Conservation (phyloP, 2,113 vertebrate genomes). For the Pachypanchax playfairii region DNA sequence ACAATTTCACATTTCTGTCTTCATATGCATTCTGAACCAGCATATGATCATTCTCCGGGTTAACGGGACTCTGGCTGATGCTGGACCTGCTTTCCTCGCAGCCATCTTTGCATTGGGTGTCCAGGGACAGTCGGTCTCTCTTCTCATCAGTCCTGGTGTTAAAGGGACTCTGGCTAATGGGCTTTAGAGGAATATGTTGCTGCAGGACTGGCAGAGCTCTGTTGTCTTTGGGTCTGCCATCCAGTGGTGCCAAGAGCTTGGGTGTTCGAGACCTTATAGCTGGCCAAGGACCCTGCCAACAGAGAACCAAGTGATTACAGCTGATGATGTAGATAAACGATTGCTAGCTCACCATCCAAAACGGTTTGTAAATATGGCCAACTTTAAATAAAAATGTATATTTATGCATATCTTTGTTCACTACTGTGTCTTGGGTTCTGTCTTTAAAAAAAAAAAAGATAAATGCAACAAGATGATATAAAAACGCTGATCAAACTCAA, state of each 20-base stretch:
- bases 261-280: constrained; percentile 47
- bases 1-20: constrained; percentile 3
- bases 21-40: constrained; percentile 5
- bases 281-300: constrained; percentile 37
- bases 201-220: constrained; percentile 29
- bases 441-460: no score
- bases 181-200: constrained; percentile 58
- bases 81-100: constrained; percentile 73
- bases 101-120: constrained; percentile 28
- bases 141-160: constrained; percentile 43
- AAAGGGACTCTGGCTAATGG: constrained; percentile 52
- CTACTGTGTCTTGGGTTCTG: no score
- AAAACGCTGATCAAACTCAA: no score
- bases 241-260: constrained; percentile 71
- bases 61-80: constrained; percentile 63
- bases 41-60: constrained; percentile 59
- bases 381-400: neutral
- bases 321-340: neutral
- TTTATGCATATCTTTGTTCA: neutral
- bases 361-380: no score
- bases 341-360: no score
- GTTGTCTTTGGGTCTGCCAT: constrained; percentile 26
- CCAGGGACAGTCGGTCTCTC: constrained; percentile 35
- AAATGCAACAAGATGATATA: no score
- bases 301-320: neutral